Percentiles rank a stretch among this genome's conserved stretches.
Conservation (phyloP, 2,113 vertebrate species). For the Dendropsophus ebraccatus region DNA sequence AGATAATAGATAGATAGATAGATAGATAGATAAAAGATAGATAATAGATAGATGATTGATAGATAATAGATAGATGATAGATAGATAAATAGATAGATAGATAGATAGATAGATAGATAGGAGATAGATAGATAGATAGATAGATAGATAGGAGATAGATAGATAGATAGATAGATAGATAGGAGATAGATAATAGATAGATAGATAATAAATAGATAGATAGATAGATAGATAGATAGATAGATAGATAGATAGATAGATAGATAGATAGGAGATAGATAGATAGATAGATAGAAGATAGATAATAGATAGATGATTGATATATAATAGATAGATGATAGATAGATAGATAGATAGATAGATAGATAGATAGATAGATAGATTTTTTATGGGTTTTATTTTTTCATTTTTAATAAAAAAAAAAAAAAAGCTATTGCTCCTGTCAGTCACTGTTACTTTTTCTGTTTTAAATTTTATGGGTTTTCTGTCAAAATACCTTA, state of each 20-base stretch:
- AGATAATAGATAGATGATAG: neutral
- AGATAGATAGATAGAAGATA: neutral
- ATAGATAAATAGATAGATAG: no score
- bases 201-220: neutral
- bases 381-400: neutral
- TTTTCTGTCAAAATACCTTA: no score
- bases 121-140: neutral
- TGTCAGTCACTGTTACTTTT: no score
- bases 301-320: no score
- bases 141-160: no score
- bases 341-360: neutral
- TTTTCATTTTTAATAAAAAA: no score
- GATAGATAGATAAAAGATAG: neutral
- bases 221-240: neutral
- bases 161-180: no score
- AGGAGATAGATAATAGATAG: no score
- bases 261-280: neutral
- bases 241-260: neutral
- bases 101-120: neutral
- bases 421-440: no score
- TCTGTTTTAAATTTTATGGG: no score
- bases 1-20: neutral
- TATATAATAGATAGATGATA: neutral
- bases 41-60: neutral
- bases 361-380: neutral